Evolutionary conservation across 2,113 vertebrate genomes (phyloP), one percentile per base, ranked within the genome.

Genomic region (Paramisgurnus dabryanus): DNA sequence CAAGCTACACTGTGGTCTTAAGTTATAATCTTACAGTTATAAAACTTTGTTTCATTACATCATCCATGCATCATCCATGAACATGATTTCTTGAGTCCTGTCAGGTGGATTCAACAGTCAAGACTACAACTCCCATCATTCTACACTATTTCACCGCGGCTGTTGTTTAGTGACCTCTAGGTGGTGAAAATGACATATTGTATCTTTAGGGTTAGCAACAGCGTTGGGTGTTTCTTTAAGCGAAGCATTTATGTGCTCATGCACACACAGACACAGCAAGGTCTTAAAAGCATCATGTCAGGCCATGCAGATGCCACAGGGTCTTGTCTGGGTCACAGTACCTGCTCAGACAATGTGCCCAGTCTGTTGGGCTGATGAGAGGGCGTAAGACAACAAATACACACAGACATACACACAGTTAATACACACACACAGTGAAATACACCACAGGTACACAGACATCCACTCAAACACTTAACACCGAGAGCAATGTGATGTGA

Each of bases 301-400:
- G 67, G 43, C 66, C 67, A 67, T 45, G 61, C 67, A 64, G 72
- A 79, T 83, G 80, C 80, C 80, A 80, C 80, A 83, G 17, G 85
- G 77, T 76, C 67, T 43, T n/a, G 69, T 64, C 58, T 84, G 88
- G 78, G 86, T 92, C 92, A 94, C 93, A 91, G 78, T 97, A 98
- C 97, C 97, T 98, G 95, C 89, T 98, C 96, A 93, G 95, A 95
- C 94, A 97, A 95, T 90, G 96, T 97, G 93, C 97, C 95, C 95
- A 98, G 94, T 95, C 95, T 96, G 95, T 96, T 96, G 94, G 97
- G 95, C 97, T 97, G 96, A 95, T 92, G 91, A 93, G 87, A 94
- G 93, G 89, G 92, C 88, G 93, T 87, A 89, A 88, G 91, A 90
- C 81, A 85, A 88, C 87, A 91, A 75, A 89, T 91, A 91, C 83